Evolutionary conservation across 2,797 vertebrate genomes (phyloP).

Genomic region (Menidia menidia): DNA sequence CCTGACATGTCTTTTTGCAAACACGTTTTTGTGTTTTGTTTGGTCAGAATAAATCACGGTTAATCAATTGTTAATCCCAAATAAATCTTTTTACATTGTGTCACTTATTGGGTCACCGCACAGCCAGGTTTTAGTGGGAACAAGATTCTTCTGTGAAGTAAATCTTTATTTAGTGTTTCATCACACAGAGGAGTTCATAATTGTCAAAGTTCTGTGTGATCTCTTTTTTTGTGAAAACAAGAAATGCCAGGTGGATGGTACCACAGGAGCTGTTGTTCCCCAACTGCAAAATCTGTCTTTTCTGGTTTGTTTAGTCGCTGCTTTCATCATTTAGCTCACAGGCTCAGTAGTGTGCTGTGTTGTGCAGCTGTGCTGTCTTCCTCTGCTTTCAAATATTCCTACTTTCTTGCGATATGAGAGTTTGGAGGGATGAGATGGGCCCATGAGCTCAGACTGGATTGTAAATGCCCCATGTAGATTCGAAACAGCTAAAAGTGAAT

Average conservation of each 20-base stretch:
- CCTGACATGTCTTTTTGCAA: background rate
- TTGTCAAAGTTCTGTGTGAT: conserved; percentile 13
- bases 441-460: conserved; percentile 14
- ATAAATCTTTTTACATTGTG: too few species aligned
- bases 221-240: conserved; percentile 15
- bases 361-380: conserved; percentile 39
- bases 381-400: conserved; percentile 13
- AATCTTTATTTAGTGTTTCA: background rate
- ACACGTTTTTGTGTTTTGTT: too few species aligned
- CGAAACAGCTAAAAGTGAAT: conserved; percentile 6
- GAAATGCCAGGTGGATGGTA: conserved; percentile 11
- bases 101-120: background rate
- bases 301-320: conserved; percentile 49
- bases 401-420: conserved; percentile 3
- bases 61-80: too few species aligned
- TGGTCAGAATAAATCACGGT: too few species aligned
- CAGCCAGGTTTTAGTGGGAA: background rate
- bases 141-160: background rate
- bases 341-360: conserved; percentile 39
- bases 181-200: background rate
- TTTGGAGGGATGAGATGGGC: conserved; percentile 4
- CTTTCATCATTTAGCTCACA: conserved; percentile 48
- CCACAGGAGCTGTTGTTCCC: conserved; percentile 33
- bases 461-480: background rate
- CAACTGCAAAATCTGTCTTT: conserved; percentile 40